These are phyloP conservation scores for Chamaea fasciata DNA, from an alignment of 2,113 vertebrate species.

Conservation along the genomic window DNA sequence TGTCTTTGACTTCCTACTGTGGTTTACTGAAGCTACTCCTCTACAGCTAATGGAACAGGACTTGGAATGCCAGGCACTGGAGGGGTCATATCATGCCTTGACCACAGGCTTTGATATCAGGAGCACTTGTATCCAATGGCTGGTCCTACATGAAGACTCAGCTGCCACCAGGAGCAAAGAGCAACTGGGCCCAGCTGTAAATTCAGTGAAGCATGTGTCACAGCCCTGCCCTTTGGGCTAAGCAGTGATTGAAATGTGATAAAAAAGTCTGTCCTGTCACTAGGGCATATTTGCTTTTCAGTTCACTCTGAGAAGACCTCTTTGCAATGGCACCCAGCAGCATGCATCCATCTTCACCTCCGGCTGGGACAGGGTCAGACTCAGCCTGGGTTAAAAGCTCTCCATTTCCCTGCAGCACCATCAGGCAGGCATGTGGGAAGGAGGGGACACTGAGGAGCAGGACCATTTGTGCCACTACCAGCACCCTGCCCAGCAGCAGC, in stretches of 20 bases:
- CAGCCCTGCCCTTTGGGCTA: not conserved
- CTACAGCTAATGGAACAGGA: not conserved
- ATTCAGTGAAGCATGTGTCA: not conserved
- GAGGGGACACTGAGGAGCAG: not conserved
- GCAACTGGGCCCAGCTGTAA: not conserved
- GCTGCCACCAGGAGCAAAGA: not conserved
- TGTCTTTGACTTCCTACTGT: not conserved
- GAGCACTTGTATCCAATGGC: not conserved
- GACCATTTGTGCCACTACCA: not conserved
- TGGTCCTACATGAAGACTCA: not conserved
- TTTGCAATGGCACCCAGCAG: not conserved
- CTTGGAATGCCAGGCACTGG: not conserved
- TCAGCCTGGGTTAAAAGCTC: not conserved
- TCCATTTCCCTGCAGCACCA: not conserved
- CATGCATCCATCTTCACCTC: not conserved
- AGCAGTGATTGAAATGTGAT: not conserved
- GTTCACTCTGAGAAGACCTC: not conserved
- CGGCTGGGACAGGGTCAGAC: not conserved
- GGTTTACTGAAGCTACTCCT: not conserved
- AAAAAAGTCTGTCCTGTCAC: not conserved
- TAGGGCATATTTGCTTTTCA: not conserved
- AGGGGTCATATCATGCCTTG: not conserved
- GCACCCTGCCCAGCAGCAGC: not conserved
- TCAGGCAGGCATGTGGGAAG: rapidly evolving
- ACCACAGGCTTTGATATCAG: rapidly evolving